Conservation (phyloP, 1,140 invertebrate species). For the Psilanteris sp. region DNA sequence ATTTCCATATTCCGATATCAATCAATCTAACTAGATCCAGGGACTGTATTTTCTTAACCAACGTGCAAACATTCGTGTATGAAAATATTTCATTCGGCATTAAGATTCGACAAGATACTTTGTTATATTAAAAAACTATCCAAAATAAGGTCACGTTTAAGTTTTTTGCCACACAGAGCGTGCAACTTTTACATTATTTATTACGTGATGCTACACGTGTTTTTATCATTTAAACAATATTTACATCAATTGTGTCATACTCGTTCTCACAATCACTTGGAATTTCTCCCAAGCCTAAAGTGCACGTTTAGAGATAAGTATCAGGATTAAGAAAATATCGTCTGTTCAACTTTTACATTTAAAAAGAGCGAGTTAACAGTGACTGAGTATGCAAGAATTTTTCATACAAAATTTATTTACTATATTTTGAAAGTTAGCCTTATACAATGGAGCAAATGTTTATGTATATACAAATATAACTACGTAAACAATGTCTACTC, state of each 20-base stretch:
- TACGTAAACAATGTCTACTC: constrained; percentile 23
- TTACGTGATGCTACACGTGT: constrained; percentile 55
- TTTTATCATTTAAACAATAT: constrained; percentile 60
- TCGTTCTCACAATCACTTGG: constrained; percentile 58
- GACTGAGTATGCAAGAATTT: constrained; percentile 37
- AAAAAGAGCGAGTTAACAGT: constrained; percentile 40
- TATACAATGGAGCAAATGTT: constrained; percentile 19
- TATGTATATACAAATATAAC: constrained; percentile 12
- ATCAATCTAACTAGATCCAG: constrained; percentile 38
- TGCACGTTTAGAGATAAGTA: constrained; percentile 59
- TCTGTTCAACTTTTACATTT: constrained; percentile 62
- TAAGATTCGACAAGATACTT: no score
- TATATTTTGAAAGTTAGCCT: constrained; percentile 1
- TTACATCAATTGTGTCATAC: constrained; percentile 61
- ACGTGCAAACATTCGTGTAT: no score
- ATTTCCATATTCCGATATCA: constrained; percentile 44
- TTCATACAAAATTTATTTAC: constrained; percentile 49
- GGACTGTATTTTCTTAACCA: neutral
- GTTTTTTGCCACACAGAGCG: constrained; percentile 43
- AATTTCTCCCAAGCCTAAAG: constrained; percentile 61
- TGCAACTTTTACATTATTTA: constrained; percentile 58
- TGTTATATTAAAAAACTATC: no score
- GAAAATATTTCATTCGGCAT: no score
- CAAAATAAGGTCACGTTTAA: constrained; percentile 55
- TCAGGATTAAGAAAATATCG: constrained; percentile 63